Evolutionary conservation across 1,140 invertebrate species (phyloP), one percentile per base, ranked within the genome.

Genomic region (Heliconius hermathena): DNA sequence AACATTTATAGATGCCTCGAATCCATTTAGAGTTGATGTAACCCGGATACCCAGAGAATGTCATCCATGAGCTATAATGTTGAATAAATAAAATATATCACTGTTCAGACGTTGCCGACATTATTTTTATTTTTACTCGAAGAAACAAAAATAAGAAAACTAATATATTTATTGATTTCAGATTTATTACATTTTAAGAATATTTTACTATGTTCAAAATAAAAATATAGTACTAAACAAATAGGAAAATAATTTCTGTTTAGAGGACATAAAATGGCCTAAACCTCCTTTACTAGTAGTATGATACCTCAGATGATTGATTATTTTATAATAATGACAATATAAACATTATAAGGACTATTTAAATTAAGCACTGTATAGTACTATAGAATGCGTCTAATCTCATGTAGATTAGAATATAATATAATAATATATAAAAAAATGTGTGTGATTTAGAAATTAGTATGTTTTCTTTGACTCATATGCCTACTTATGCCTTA

Each of bases 1-100:
- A 57, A 66, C 77, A 79, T 82, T 75, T 79, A 82, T 82, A 73
- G 77, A 52, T 70, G 2, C 54, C 54, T 71, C 76, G 77, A 82
- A 78, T 77, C 71, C 81, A 82, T 79, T 79, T 79, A 76, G 36
- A 26, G 71, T 82, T 76, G 80, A 81, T 81, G 60, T 79, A 77
- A 82, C 82, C 82, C 82, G 82, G 82, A 83, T 82, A 78, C 74
- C 79, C 36, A 57, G 36, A 81, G 73, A 83, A 81, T 83, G 79
- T 83, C 76, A 83, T 83, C 60, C 73, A 80, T 73, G 71, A 73
- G 75, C 57, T 79, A 75, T 57, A 57, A 22, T 22, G 54, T 29
- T 66, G 22, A 29, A 66, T 66, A 29, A 26, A 66, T 66, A 66
- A 66, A 66, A 66, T 29, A 29, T 66, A 66, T 66, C 26, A 66